Evolutionary conservation across 2,888 invertebrate genomes (phyloP), one percentile per base, ranked within the genome.

Genomic region (Tipula lateralis): DNA sequence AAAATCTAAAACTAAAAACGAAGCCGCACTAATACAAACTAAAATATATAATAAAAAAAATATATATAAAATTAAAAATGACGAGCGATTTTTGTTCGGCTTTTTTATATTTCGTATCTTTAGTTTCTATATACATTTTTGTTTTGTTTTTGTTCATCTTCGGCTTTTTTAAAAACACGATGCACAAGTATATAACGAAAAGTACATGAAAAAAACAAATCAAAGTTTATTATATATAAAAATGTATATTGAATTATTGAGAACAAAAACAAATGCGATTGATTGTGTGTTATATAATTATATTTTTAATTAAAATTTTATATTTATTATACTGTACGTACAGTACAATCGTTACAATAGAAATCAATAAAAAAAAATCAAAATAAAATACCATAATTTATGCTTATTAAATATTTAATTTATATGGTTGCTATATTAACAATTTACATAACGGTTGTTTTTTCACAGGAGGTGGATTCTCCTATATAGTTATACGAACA

Each of bases 151-250:
- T 44, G 9, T 24, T 3, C 24, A 24, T 66, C 19, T 24, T 66
- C 66, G 66, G 66, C 66, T 66, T 12, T 66, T 66, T 66, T 66
- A 66, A 66, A 66, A 66, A 66, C 66, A 66, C 66, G 66, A 66
- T 7, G 66, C 24, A 66, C n/a, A n/a, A 7, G 24, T 24, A 13
- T 9, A 24, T 16, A 13, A 16, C 16, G 44, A 16, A 44, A 32
- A 7, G 16, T 44, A 24, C 24, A 24, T 66, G 24, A 66, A 66
- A 50, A 24, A 66, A 24, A 50, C 4, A 66, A 66, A 66, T 24
- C 9, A 24, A 19, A 44, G 16, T n/a, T n/a, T n/a, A n/a, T n/a
- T n/a, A n/a, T n/a, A n/a, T n/a, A n/a, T n/a, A n/a, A n/a, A n/a
- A n/a, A n/a, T n/a, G n/a, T n/a, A n/a, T n/a, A n/a, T n/a, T n/a